phyloP scores from a whole-genome alignment of 2,888 invertebrate species.

The Hypselothyrea guttata region DNA sequence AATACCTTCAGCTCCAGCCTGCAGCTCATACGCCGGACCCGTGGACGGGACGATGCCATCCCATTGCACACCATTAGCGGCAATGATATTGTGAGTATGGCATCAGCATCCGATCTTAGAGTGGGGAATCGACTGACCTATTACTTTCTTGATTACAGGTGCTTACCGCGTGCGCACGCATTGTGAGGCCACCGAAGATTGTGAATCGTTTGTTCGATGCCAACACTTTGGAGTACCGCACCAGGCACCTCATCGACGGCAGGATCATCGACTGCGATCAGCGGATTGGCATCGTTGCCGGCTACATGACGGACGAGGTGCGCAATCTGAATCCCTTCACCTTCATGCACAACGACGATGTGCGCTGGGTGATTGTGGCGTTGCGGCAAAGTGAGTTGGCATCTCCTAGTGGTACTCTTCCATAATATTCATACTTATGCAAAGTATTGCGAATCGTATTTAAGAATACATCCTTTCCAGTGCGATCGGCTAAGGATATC shows the following conservation, averaged over 20 bases:
- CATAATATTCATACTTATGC: too few species aligned
- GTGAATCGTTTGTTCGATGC: conserved; percentile 87
- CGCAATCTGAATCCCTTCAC: conserved; percentile 93
- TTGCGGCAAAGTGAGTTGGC: conserved; percentile 92
- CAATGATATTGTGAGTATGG: conserved; percentile 84
- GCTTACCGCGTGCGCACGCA: conserved; percentile 89
- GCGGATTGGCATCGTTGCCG: conserved; percentile 93
- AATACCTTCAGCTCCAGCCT: conserved; percentile 81
- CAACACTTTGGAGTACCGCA: conserved; percentile 92
- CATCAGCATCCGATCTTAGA: not conserved
- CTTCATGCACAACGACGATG: conserved; percentile 95
- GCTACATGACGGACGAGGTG: conserved; percentile 94
- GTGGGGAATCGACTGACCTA: not conserved
- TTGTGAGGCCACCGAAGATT: conserved; percentile 88
- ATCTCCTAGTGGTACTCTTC: too few species aligned
- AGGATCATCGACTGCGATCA: conserved; percentile 95
- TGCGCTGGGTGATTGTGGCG: conserved; percentile 93
- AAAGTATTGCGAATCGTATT: too few species aligned
- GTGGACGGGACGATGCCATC: conserved; percentile 84
- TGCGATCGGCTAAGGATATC: too few species aligned
- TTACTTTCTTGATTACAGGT: conserved; percentile 79
- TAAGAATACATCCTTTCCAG: too few species aligned
- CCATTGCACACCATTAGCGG: conserved; percentile 84
- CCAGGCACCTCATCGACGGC: conserved; percentile 94
- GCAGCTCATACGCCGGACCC: conserved; percentile 83